Conservation (phyloP, 2,888 invertebrate genomes). For the Anarsia innoxiella region DNA sequence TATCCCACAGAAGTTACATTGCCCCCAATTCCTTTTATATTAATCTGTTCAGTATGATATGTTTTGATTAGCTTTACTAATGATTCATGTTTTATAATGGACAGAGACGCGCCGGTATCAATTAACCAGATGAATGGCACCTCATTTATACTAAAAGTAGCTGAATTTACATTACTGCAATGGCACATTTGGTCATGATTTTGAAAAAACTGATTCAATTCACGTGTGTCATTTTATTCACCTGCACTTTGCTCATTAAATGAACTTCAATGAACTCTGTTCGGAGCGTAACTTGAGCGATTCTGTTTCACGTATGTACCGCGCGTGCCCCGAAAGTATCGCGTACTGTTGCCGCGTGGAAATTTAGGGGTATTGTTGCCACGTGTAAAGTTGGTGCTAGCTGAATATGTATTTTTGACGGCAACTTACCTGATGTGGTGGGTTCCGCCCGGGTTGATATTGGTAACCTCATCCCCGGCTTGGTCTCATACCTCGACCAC, state of each 20-base stretch:
- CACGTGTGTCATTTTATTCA: neutral
- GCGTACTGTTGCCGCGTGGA: too few species aligned
- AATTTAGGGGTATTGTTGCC: too few species aligned
- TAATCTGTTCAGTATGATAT: neutral
- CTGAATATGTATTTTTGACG: too few species aligned
- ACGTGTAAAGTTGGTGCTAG: too few species aligned
- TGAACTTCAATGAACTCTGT: neutral
- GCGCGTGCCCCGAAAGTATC: neutral
- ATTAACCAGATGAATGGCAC: neutral
- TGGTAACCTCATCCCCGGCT: neutral
- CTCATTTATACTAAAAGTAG: neutral
- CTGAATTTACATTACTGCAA: neutral
- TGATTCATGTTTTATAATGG: neutral
- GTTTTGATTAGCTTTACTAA: neutral
- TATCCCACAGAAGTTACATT: neutral
- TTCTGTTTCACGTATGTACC: neutral
- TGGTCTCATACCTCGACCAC: neutral
- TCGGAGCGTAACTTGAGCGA: neutral
- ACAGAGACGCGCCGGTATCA: constrained; percentile 4
- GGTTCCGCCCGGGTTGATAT: neutral
- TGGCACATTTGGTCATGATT: neutral
- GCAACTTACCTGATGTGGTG: too few species aligned
- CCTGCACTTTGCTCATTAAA: neutral
- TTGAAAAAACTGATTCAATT: neutral
- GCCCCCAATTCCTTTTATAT: constrained; percentile 5